Evolutionary conservation across 2,113 vertebrate genomes (phyloP), one percentile per base, ranked within the genome.

Genomic region (Etheostoma cragini): DNA sequence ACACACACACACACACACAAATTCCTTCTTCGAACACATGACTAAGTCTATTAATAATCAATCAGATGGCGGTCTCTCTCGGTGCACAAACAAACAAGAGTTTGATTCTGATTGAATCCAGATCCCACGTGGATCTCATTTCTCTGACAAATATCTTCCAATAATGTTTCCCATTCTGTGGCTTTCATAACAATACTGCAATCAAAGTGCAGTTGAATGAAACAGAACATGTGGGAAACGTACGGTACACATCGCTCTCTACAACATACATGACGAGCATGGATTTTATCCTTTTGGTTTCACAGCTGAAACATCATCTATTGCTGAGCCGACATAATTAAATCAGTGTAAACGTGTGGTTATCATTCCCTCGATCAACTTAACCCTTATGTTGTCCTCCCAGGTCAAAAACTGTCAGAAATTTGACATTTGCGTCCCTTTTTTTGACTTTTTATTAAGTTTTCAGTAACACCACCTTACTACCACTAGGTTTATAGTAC

Each of bases 111-210:
- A 92, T 74, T 82, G 53, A 22, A 69, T 89, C 87, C 90, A 95
- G 89, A 52, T 61, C 67, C 54, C 91, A 91, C 60, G 78, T 89
- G 89, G 85, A 81, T 84, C 50, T 87, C 21, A 80, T 94, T 90
- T 49, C 72, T 65, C 47, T 16, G 79, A 91, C 73, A 88, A 91
- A 89, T 88, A 87, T 87, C 66, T 82, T 92, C 76, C 78, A 91
- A 92, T 86, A 85, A 89, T 83, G 78, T 88, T 92, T 91, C 86
- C 72, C 78, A 86, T 81, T 87, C 69, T 82, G 76, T 58, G 80
- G 81, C 80, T 91, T 85, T 86, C 78, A 83, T 76, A 73, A 64
- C 45, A 61, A 77, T 77, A 19, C 84, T 24, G 65, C 69, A 79
- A 87, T 89, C 86, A 76, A 78, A 89, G 85, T 72, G 68, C 19